Conservation (phyloP, 2,113 vertebrate genomes). For the Leucopsar rothschildi region DNA sequence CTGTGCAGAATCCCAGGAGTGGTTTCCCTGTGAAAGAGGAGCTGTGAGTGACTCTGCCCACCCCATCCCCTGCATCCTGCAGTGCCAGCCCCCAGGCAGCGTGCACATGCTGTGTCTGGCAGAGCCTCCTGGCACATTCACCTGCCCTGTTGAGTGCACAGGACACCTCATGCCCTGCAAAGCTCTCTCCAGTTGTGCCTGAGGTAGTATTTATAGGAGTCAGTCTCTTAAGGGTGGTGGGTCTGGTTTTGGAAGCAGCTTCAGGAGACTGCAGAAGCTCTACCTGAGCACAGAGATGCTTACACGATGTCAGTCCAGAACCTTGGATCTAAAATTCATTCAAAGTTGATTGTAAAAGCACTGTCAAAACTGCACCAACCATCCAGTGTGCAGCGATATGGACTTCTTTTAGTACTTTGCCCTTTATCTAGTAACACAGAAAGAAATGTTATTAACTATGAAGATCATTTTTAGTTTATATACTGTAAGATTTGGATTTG, state of each 20-base stretch:
- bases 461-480: background rate
- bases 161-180: background rate
- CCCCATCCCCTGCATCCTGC: background rate
- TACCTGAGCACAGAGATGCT: background rate
- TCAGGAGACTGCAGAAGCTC: background rate
- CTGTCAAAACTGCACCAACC: background rate
- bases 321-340: background rate
- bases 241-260: background rate
- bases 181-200: background rate
- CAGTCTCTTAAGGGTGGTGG: background rate
- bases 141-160: background rate
- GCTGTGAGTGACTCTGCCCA: background rate
- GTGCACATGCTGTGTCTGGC: background rate
- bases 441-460: background rate
- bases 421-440: background rate
- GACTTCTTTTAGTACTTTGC: background rate
- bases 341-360: background rate
- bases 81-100: background rate
- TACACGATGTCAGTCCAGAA: background rate
- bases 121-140: background rate
- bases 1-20: background rate
- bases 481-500: background rate
- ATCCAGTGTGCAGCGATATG: rapidly evolving
- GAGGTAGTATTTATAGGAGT: background rate
- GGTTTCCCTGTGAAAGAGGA: background rate